These are phyloP conservation scores for Podabrus alpinus DNA, from an alignment of 2,888 invertebrate species.

Conservation along the genomic window DNA sequence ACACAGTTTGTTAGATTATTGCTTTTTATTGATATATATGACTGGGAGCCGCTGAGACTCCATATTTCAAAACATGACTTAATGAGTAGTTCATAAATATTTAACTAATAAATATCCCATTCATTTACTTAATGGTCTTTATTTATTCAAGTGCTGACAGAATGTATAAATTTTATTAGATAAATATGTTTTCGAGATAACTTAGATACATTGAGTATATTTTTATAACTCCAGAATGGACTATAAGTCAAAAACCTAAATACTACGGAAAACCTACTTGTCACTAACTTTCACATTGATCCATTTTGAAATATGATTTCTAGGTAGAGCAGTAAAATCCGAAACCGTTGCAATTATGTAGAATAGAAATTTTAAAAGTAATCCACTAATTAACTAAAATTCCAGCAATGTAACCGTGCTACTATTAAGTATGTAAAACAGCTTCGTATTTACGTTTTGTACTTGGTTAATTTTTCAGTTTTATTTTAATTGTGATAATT, in stretches of 20 bases:
- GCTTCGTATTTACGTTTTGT: not conserved
- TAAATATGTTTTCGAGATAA: not conserved
- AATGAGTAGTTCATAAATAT: not conserved
- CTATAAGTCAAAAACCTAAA: slow-evolving; percentile 10
- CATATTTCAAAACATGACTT: not conserved
- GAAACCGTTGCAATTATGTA: not conserved
- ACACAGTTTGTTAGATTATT: not conserved
- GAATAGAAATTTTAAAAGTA: not conserved
- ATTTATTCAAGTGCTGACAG: not conserved
- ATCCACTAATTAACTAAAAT: not conserved
- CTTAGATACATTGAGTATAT: not conserved
- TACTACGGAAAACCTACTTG: slow-evolving; percentile 12
- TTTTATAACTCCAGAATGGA: not conserved
- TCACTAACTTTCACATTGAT: slow-evolving; percentile 14
- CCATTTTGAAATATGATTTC: slow-evolving; percentile 1
- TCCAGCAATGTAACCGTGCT: not conserved
- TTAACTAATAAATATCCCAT: not conserved
- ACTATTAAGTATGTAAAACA: not conserved
- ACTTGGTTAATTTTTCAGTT: not conserved
- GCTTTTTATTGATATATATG: not conserved
- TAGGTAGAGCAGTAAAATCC: not conserved
- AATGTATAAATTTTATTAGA: not conserved
- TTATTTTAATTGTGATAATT: not conserved
- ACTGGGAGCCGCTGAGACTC: not conserved
- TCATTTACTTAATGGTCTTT: not conserved